Evolutionary conservation across 2,113 vertebrate genomes (phyloP), one percentile per base, ranked within the genome.

Genomic region (Nyctibius bracteatus): DNA sequence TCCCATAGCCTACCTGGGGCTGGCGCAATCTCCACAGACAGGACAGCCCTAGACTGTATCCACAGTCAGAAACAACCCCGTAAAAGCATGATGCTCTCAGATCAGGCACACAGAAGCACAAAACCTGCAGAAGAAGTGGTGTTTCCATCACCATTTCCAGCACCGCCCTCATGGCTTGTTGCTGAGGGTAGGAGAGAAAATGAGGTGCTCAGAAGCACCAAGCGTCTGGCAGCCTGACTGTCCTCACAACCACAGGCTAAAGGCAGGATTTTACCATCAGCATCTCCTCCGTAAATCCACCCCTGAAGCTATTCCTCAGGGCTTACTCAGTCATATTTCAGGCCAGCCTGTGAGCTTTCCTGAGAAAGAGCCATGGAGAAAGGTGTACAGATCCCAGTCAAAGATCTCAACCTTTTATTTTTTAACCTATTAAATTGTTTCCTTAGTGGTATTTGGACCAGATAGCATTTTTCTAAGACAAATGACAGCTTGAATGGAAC

Each of bases 371-470:
- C 8, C 17, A 10, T 18, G 6, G 33, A 25, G 22, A 68, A 81
- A 63, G 9, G 1, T 52, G 6, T 37, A 21, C 7, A 47, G 31
- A 3, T 19, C 11, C 17, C 55, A 46, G 78, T 58, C 5, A 77
- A 80, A 14, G 20, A 47, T 14, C 46, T 62, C 37, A 83, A 12
- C 2, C 2, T 21, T 30, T 18, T 28, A 20, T 52, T 52, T 81
- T 96, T 95, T 92, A 55, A 82, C 84, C 62, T 94, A 92, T 62
- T 51, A 94, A 94, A 67, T 46, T 27, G 18, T 79, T 71, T 81
- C 41, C 44, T 90, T 58, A 67, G 59, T 55, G 37, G 54, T 82
- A 27, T 79, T 88, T 89, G 78, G 80, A 90, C 2, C 3, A 67
- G 35, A 54, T 1, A 55, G 62, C 39, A 61, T 73, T 97, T 95